Evolutionary conservation across 2,797 vertebrate species (phyloP), one percentile per base, ranked within the genome.

Genomic region (Coracias cyanogaster): DNA sequence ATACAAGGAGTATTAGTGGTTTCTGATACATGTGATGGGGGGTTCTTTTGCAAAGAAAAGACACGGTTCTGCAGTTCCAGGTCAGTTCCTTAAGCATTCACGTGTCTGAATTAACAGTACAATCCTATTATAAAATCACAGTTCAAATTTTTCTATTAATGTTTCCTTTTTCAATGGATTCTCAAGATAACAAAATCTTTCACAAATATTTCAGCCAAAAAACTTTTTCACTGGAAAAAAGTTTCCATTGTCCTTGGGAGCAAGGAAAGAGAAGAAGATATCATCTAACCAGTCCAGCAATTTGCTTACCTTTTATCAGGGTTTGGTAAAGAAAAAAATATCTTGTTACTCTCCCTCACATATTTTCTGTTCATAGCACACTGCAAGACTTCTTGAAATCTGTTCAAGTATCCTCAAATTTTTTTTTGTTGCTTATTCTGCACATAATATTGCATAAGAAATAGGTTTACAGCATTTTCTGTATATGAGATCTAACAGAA

Each of bases 401-500:
- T 78, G 24, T 62, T 92, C 45, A 88, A 83, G 49, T 48, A 43
- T 29, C 28, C 84, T 74, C 49, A 58, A 72, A 90, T 67, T 21
- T 51, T 79, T 35, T 55, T 85, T 61, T 88, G 12, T 81, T 90
- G 28, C 55, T 94, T 93, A 45, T 92, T 93, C 79, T 78, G 41
- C 37, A 69, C 31, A 37, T 65, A 64, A 70, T 89, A 80, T 48
- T 82, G 33, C 54, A 57, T 58, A 78, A 82, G 76, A 91, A 92
- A 94, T 43, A 64, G 21, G 1, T 20, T 51, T 49, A 58, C 31
- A 79, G 33, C 45, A 22, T 84, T 94, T 94, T 95, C 49, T 87
- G 22, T 71, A 11, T 60, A 31, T 60, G 35, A 90, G 74, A 96
- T 80, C 79, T 80, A 96, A 92, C 84, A 96, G 78, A 89, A 93